Evolutionary conservation across 2,113 vertebrate genomes (phyloP).

Genomic region (Osmerus eperlanus): DNA sequence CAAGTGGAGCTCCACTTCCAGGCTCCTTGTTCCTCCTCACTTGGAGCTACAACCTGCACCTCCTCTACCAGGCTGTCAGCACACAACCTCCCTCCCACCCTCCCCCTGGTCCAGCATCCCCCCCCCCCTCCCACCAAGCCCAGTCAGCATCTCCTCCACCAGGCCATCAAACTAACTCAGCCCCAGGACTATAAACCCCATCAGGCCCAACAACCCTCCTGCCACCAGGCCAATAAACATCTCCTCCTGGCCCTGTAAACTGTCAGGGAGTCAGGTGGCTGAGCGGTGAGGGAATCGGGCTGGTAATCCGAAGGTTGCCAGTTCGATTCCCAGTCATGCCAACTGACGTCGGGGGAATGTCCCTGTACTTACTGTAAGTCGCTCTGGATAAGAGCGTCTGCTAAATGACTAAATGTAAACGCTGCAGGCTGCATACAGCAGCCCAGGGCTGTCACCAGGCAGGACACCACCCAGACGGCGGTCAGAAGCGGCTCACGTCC

Average conservation of each 20-base stretch:
- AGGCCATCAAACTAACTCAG: constrained; percentile 51
- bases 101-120: neutral
- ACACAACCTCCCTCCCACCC: constrained; percentile 9
- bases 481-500: neutral
- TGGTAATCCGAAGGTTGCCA: no score
- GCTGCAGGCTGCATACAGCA: no score
- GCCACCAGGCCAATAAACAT: constrained; percentile 48
- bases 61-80: constrained; percentile 23
- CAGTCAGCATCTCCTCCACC: constrained; percentile 48
- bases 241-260: constrained; percentile 17
- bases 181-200: constrained; percentile 51
- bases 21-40: constrained; percentile 36
- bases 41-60: constrained; percentile 32
- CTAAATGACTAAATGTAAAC: no score
- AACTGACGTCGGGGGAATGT: no score
- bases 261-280: no score
- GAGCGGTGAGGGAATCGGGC: no score
- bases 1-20: constrained; percentile 23
- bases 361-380: no score
- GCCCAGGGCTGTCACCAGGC: no score
- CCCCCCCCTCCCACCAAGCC: constrained; percentile 13
- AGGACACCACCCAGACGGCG: no score
- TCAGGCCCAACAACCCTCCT: constrained; percentile 50
- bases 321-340: no score
- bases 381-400: no score